Base-by-base conservation (phyloP, 2,797 vertebrate genomes). In the Poeciliopsis gracilis region DNA sequence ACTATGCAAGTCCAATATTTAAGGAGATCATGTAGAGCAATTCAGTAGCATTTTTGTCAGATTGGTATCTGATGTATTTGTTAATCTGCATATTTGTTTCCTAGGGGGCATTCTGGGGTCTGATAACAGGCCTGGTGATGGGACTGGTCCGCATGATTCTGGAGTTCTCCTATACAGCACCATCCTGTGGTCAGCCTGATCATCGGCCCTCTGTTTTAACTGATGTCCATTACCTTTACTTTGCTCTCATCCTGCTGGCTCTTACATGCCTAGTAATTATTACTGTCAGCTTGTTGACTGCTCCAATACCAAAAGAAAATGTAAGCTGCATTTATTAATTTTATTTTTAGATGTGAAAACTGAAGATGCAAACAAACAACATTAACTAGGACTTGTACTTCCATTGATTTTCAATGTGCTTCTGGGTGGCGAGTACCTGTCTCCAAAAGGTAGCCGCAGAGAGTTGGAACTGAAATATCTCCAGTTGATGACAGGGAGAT, bases 81-180 rank as follows among this genome's bases (percentile, higher is more conserved):
- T 53, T 53, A 3, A 53, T 53, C 55, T 79, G 30, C 66, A 1
- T 76, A 5, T 84, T 20, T 83, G 69, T 84, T 28, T 85, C 8
- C 55, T 85, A 99, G 98, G 98, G 98, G 76, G 98, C 98, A 28
- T 99, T 99, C 92, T 98, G 98, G 98, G 97, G 97, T 82, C 95
- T 99, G 75, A 90, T 98, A 90, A 77, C 77, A 8, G 98, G 98
- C 11, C 94, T 99, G 25, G 91, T 77, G 7, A 87, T 96, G 10
- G 98, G 98, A 6, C 59, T 95, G 1, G 71, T 95, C 77, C 95
- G 97, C 47, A 97, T 99, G 97, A 88, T 96, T 79, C 89, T 98
- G 70, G 98, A 98, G 85, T 98, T 99, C 88, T 84, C 88, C 11
- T 97, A 96, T 36, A 45, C 33, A 0, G 67, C 85, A 13, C 97